Conservation (phyloP, 2,113 vertebrate species). For the Shinisaurus crocodilurus region DNA sequence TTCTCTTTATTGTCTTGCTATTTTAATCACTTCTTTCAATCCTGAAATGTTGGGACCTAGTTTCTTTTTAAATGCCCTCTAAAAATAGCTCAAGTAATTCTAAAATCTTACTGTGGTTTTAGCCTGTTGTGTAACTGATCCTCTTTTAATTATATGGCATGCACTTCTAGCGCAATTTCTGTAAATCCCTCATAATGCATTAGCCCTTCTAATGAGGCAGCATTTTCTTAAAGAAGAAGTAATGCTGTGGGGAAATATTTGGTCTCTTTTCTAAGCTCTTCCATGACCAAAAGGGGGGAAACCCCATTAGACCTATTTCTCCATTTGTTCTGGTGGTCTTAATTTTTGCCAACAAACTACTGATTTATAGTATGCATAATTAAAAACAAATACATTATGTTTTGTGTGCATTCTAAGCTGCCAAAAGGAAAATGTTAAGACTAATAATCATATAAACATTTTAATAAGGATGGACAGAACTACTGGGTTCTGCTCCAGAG, state of each 20-base stretch:
- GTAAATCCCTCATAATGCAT: background rate
- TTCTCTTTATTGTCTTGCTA: background rate
- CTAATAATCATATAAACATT: background rate
- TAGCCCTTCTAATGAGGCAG: constrained; percentile 9
- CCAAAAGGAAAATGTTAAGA: background rate
- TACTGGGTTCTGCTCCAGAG: background rate
- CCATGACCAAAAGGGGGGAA: background rate
- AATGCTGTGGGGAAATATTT: background rate
- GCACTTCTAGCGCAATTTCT: constrained; percentile 11
- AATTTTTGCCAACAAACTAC: background rate
- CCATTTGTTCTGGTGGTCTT: background rate
- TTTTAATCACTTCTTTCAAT: constrained; percentile 13
- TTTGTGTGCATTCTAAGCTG: background rate
- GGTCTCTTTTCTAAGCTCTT: background rate
- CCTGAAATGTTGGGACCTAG: background rate
- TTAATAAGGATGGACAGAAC: background rate
- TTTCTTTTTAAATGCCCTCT: background rate
- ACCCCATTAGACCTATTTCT: background rate
- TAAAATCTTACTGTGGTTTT: constrained; percentile 20
- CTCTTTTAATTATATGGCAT: constrained; percentile 16
- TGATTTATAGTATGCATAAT: background rate
- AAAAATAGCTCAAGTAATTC: constrained; percentile 13
- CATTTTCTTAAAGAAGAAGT: background rate
- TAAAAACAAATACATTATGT: background rate
- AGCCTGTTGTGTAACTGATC: constrained; percentile 27